Percentiles rank a stretch among this genome's conserved stretches.
phyloP scores from a whole-genome alignment of 2,113 vertebrate genomes.

The Terrapene triunguis region DNA sequence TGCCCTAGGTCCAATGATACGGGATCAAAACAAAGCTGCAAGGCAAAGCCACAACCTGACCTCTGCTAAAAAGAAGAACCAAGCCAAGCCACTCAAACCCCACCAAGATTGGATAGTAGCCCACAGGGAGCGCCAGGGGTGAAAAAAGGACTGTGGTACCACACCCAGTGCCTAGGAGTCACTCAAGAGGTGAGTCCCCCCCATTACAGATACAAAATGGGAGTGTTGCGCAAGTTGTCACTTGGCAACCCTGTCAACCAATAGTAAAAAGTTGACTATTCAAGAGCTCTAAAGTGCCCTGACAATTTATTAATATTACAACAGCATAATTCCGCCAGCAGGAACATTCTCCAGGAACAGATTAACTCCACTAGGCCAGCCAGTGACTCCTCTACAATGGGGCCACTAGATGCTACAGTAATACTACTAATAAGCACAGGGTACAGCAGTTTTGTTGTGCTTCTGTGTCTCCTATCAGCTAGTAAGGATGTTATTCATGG shows the following conservation, averaged over 20 bases:
- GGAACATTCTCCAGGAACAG: accelerated
- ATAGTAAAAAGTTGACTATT: accelerated
- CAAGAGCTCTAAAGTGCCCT: background rate
- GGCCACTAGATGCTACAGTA: background rate
- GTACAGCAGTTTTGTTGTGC: background rate
- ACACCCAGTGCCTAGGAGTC: background rate
- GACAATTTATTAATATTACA: background rate
- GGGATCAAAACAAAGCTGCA: background rate
- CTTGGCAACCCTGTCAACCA: background rate
- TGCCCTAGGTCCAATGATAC: background rate
- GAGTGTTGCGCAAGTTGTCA: background rate
- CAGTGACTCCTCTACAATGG: background rate
- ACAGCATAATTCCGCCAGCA: background rate
- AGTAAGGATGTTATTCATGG: background rate
- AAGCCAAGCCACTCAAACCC: too few species aligned
- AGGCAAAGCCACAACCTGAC: background rate
- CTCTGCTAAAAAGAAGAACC: too few species aligned
- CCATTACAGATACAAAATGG: background rate
- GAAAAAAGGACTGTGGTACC: too few species aligned
- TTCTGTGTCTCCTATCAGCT: background rate
- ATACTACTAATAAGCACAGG: background rate
- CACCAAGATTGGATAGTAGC: too few species aligned
- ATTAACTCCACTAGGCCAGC: background rate
- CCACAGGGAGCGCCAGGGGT: too few species aligned
- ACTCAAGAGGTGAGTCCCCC: background rate